Base-by-base conservation (phyloP, 2,888 invertebrate genomes). In the Leptopterna dolabrata region DNA sequence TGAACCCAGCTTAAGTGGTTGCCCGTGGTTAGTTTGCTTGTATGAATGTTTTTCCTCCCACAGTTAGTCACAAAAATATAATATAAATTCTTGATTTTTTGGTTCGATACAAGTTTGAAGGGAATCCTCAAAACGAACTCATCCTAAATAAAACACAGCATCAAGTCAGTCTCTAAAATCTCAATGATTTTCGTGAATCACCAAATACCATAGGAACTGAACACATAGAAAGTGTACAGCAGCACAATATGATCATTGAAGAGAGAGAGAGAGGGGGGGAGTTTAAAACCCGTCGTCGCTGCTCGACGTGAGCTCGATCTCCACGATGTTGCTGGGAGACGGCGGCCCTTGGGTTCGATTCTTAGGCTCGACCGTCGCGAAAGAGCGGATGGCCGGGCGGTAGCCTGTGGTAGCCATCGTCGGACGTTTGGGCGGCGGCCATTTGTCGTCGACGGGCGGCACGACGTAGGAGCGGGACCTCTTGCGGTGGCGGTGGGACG, bases 361-460 rank as follows among this genome's bases (percentile, higher is more conserved):
- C 41, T 80, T 87, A 45, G 71, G 85, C 19, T 73, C 73, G 45
- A 85, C 73, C 29, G 85, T 29, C n/a, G 85, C 85, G n/a, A 85
- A 85, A 29, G 85, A 85, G 73, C 85, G 85, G 47, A 85, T 85
- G 29, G 47, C 29, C 13, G 83, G 43, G 29, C 71, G 85, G 9
- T 30, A 14, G 13, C 81, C 55, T 29, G 30, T 29, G 13, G 76
- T 71, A 14, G 16, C 41, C 0, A 41, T 76, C 16, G 43, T 29
- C 16, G 51, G 11, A 16, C 86, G 78, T 86, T 89, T 89, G 36
- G 89, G 89, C 29, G 89, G 89, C 19, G 89, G 89, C 89, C 89
- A 89, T 43, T 87, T 88, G 73, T 89, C 89, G 76, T 89, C 89
- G 41, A 89, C 84, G 19, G 89, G 89, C 1, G 89, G 89, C 24